Evolutionary conservation across 2,888 invertebrate genomes (phyloP).

Genomic region (Cheilosia vernalis): DNA sequence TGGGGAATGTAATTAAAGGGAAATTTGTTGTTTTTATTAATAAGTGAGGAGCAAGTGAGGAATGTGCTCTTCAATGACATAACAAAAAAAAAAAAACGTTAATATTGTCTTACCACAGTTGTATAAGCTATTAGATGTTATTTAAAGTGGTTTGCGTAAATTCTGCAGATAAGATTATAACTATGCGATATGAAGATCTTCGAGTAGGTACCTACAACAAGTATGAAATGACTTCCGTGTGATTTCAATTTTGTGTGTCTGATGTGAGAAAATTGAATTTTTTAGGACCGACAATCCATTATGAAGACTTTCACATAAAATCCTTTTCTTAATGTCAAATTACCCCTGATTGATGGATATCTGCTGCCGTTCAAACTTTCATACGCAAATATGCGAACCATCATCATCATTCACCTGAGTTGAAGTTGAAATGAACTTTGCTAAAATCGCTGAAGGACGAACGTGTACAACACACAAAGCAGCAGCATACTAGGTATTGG

Average conservation of each 20-base stretch:
- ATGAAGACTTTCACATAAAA: constrained; percentile 16
- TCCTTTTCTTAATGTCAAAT: constrained; percentile 26
- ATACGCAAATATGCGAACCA: constrained; percentile 9
- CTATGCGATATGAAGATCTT: background rate
- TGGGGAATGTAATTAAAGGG: background rate
- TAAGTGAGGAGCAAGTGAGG: constrained; percentile 3
- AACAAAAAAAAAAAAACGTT: background rate
- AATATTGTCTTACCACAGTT: background rate
- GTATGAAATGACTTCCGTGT: background rate
- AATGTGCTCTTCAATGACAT: background rate
- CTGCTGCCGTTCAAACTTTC: constrained; percentile 17
- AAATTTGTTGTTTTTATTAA: background rate
- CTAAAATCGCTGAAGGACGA: constrained; percentile 31
- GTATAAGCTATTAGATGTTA: background rate
- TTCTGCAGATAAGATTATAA: background rate
- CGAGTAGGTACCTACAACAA: background rate
- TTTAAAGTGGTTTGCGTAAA: background rate
- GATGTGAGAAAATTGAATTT: too few species aligned
- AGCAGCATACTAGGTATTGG: constrained; percentile 27
- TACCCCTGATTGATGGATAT: constrained; percentile 40
- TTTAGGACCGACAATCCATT: background rate
- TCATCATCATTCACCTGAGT: constrained; percentile 35
- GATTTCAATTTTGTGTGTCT: too few species aligned
- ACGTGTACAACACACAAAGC: constrained; percentile 19
- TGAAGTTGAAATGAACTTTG: constrained; percentile 35